Base-by-base conservation (phyloP, 92 coral and sea anemone genomes). In the Diadumene lineata region DNA sequence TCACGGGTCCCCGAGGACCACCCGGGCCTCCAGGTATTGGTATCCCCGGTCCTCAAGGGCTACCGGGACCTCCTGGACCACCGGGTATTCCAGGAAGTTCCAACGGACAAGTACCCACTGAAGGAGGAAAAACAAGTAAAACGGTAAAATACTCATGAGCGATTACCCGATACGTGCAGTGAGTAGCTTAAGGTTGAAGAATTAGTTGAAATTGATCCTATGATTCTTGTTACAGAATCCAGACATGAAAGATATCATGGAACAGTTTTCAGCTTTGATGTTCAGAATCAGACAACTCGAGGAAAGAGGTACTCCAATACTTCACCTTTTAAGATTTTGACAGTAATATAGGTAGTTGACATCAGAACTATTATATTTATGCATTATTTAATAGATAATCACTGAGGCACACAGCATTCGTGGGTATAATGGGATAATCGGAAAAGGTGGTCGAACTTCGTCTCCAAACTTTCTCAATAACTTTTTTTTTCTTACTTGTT, bases 81-180 rank as follows among this genome's bases (percentile, higher is more conserved):
- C 69, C 63, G 26, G 75, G 88, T 69, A 43, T 72, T 17, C 88
- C 75, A 2, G 88, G 88, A 2, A 56, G 28, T 1, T 66, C 77
- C 0, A 66, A 66, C 17, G 23, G 66, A 33, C 53, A 16, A 9
- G 1, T 32, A 21, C 66, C 77, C 4, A 56, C 51, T 19, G 77
- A 56, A 21, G 53, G 23, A 28, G 77, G 53, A 33, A 28, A 34
- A 56, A 21, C 28, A 32, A 27, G 66, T 31, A 34, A 43, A 3
- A 48, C 76, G 29, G 77, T 72, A 72, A 72, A 62, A 31, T 32
- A 62, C 13, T 13, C 23, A 22, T 19, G 8, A n/a, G n/a, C n/a
- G n/a, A n/a, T n/a, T n/a, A n/a, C n/a, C n/a, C n/a, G n/a, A n/a
- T n/a, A n/a, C n/a, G n/a, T n/a, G n/a, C n/a, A n/a, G n/a, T n/a